Evolutionary conservation across 2,888 invertebrate species (phyloP).

Genomic region (Eristalis arbustorum): DNA sequence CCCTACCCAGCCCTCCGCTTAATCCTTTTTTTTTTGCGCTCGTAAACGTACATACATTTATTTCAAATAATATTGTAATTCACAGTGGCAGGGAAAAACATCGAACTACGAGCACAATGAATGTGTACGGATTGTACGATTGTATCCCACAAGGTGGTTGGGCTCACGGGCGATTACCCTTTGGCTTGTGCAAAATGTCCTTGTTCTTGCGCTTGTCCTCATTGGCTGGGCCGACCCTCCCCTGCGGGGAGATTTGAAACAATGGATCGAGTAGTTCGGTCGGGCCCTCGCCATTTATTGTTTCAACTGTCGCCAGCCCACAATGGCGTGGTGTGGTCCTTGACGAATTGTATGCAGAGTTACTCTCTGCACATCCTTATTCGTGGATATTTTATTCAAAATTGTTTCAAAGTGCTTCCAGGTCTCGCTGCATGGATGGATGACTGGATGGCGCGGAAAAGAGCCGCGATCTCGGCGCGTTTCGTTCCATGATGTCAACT

Average conservation of each 20-base stretch:
- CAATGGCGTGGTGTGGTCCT: constrained; percentile 51
- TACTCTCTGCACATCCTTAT: constrained; percentile 28
- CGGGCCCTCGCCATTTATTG: constrained; percentile 41
- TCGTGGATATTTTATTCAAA: constrained; percentile 45
- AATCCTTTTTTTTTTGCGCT: constrained; percentile 51
- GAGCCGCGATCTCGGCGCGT: constrained; percentile 21
- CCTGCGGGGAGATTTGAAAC: constrained; percentile 52
- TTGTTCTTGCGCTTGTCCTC: constrained; percentile 26
- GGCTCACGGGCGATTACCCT: constrained; percentile 32
- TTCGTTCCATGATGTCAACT: constrained; percentile 36
- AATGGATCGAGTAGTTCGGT: constrained; percentile 60
- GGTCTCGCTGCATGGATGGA: constrained; percentile 26
- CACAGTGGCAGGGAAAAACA: constrained; percentile 7
- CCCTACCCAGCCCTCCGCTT: constrained; percentile 11
- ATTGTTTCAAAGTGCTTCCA: constrained; percentile 45
- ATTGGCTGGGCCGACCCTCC: constrained; percentile 52
- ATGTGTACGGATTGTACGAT: background rate
- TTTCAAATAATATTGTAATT: constrained; percentile 64
- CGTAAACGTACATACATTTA: constrained; percentile 35
- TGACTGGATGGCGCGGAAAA: constrained; percentile 53
- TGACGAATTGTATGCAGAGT: constrained; percentile 62
- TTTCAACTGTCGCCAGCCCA: constrained; percentile 61
- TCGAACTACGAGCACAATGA: too few species aligned
- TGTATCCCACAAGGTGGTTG: background rate
- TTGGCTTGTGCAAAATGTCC: constrained; percentile 30